Percentiles rank a stretch among this genome's conserved stretches.
Conservation (phyloP, 30 jellyfish, hydroid and myxozoan genomes). For the Aurelia sp. region DNA sequence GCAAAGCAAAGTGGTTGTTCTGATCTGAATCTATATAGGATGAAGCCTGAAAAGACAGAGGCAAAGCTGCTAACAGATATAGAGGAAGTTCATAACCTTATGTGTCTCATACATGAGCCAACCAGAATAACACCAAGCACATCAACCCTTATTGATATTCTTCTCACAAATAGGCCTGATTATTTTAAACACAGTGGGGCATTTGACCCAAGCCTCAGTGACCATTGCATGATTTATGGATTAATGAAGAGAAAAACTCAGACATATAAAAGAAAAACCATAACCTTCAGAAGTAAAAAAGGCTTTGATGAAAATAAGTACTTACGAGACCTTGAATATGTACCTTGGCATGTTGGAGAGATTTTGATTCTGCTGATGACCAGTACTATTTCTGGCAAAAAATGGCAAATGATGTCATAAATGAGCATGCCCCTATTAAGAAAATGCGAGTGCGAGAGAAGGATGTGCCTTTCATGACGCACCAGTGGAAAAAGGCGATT, state of each 20-base stretch:
- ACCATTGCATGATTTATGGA: slow-evolving; percentile 36
- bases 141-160: slow-evolving; percentile 6
- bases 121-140: background rate
- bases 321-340: slow-evolving; percentile 12
- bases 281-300: slow-evolving; percentile 15
- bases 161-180: slow-evolving; percentile 1
- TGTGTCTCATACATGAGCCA: no score
- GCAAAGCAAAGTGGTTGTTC: no score
- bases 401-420: slow-evolving; percentile 24
- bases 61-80: no score
- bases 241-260: slow-evolving; percentile 27
- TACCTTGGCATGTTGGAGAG: slow-evolving; percentile 34
- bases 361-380: slow-evolving; percentile 6
- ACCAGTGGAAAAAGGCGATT: slow-evolving; percentile 29
- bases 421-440: slow-evolving; percentile 22
- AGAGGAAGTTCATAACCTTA: no score
- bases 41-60: no score
- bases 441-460: slow-evolving; percentile 27
- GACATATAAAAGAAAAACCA: slow-evolving; percentile 6
- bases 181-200: background rate
- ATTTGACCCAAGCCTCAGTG: slow-evolving; percentile 29
- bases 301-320: background rate
- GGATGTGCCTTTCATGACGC: slow-evolving; percentile 28
- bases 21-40: no score
- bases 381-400: slow-evolving; percentile 9